Conservation (phyloP, 1,140 invertebrate genomes). For the Frieseomelitta varia region DNA sequence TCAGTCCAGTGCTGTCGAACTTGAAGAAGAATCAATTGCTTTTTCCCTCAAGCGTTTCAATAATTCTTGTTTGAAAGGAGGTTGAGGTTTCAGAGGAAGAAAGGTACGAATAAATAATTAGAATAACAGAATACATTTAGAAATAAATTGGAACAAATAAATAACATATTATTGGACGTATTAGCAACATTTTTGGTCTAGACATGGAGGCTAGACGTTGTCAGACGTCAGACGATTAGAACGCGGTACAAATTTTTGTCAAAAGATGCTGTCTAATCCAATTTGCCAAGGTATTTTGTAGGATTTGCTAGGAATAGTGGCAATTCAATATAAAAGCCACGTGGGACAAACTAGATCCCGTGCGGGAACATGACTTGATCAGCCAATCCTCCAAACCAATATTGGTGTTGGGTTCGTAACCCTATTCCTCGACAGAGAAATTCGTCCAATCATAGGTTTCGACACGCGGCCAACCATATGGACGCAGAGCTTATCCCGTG, state of each 20-base stretch:
- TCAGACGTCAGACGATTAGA: neutral
- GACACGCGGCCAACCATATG: conserved; percentile 42
- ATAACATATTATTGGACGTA: neutral
- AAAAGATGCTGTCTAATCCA: conserved; percentile 59
- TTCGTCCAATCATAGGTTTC: conserved; percentile 61
- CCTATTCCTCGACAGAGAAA: conserved; percentile 61
- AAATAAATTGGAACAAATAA: too few relatives aligned
- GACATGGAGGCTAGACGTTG: neutral
- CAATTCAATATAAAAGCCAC: conserved; percentile 68
- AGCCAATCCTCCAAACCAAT: conserved; percentile 68
- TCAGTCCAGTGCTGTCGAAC: neutral
- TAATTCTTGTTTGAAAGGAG: neutral
- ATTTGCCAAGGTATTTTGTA: conserved; percentile 59
- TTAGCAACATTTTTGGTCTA: neutral
- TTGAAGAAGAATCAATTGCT: neutral
- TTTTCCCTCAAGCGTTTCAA: neutral
- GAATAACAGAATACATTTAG: neutral
- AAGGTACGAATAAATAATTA: too few relatives aligned
- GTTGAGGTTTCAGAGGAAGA: neutral
- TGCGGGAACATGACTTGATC: conserved; percentile 64
- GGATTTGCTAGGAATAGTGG: conserved; percentile 52
- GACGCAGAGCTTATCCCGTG: neutral
- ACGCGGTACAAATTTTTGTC: conserved; percentile 4
- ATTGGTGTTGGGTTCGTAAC: conserved; percentile 59
- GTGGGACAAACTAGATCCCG: conserved; percentile 63